Base-by-base conservation (phyloP, 2,888 invertebrate genomes). In the Tetragnatha montana region DNA sequence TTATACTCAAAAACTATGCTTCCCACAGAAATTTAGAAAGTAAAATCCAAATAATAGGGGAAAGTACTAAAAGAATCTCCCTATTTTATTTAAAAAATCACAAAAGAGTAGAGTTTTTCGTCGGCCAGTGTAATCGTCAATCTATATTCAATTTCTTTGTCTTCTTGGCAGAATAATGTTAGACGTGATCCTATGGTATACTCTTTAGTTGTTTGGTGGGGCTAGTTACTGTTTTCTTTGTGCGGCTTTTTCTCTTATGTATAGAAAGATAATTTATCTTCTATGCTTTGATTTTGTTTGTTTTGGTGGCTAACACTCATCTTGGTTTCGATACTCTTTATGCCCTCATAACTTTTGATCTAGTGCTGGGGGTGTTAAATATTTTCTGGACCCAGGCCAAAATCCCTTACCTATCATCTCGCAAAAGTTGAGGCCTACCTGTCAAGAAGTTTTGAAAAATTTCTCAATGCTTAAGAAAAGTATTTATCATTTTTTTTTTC, bases 321-420 rank as follows among this genome's bases (percentile, higher is more conserved):
- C 60, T 60, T 17, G 14, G 60, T 60, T 60, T 60, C 60, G 60
- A 17, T 60, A 17, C 60, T 17, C 60, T 60, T 60, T 60, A 60
- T 60, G 60, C 60, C 60, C 60, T 60, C 60, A 60, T 60, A 60
- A 60, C 60, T 60, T 60, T 60, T 60, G 60, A 60, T 60, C 60
- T 60, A 60, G 60, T 60, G 60, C 12, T 17, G 60, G 35, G 60
- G 60, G 60, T 60, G 60, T 17, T 60, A 60, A 60, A 60, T 60
- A 60, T 60, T 60, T 60, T 60, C 17, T 60, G 60, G 60, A 60
- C 12, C 60, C 60, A 60, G 12, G 60, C 60, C 60, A 60, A 17
- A 17, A 60, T 12, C 4, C 17, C 60, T 17, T 60, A 60, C 60
- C 60, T 4, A 60, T 10, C 60, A 60, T 60, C 60, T 12, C 17